Evolutionary conservation across 2,113 vertebrate genomes (phyloP), one percentile per base, ranked within the genome.

Genomic region (Tichodroma muraria): DNA sequence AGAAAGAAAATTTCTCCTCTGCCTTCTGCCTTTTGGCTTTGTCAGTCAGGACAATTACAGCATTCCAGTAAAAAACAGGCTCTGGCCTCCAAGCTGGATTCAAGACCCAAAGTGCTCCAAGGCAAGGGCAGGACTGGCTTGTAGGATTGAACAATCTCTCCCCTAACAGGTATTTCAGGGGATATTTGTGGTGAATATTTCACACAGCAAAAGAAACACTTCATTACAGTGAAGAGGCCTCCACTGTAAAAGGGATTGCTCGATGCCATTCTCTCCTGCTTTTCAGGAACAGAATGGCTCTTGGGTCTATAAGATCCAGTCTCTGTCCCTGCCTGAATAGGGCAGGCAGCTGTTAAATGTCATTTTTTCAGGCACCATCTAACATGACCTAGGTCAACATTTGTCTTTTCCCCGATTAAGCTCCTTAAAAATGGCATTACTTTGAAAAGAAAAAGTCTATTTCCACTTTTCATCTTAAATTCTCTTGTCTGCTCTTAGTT

Each of bases 331-430:
- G 28, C 47, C 65, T 79, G 61, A 92, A 86, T 47, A 76, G 33
- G 61, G 44, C 65, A 84, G 65, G 53, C 40, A 86, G 86, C 49
- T 94, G 77, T 24, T 9, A 1, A 93, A 88, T 35, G 40, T 24
- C 69, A 49, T 84, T 86, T 87, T 84, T 94, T 84, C 90, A 86
- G 86, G 76, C 69, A 89, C 47, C 71, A 88, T 73, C 75, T 63
- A 93, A 68, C 65, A 79, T 3, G 20, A 57, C 65, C 40, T 5
- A 69, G 82, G 83, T 94, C 95, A 81, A 90, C 93, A 94, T 84
- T 44, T 81, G 72, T 25, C 49, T 89, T 90, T 84, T 78, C 31
- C 57, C 4, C 2, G 65, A 87, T 89, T 56, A 89, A 28, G 19
- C 4, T 75, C 47, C 53, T 88, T 89, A 73, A 80, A 93, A 95